Evolutionary conservation across 30 jellyfish, hydroid and myxozoan genomes (phyloP), one percentile per base, ranked within the genome.

Genomic region (Nemopilema nomurai): DNA sequence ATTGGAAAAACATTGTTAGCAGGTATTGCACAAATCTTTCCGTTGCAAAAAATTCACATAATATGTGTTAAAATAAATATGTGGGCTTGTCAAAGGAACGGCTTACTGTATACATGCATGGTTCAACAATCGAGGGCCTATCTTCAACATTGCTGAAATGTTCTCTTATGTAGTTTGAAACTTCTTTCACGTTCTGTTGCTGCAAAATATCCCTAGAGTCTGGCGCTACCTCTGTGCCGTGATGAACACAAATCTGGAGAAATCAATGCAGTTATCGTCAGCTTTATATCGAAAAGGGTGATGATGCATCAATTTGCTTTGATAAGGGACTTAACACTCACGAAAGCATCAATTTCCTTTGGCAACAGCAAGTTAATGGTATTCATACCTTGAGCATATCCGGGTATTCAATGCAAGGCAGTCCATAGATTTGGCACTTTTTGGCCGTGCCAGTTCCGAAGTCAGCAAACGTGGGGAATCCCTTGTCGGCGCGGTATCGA

Each of bases 381-480:
- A 41, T 3, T 41, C 6, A 78, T 28, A 92, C 97, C 90, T 92
- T 92, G 0, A 92, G 73, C 88, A 87, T 66, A 69, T 96, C 89
- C 1, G 98, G 98, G 82, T 92, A 92, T 83, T 92, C 98, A 75
- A 81, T 74, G 70, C 92, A 92, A 25, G 98, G 97, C 63, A 87
- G 62, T 32, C 97, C 98, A 86, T 92, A 92, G 8, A 79, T 79
- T 27, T 49, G 77, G 49, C 90, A 84, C 76, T 82, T 76, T 62
- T 81, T 86, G 19, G 90, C 79, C 0, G 77, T 64, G 49, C 81
- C 90, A 66, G 71, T 29, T 4, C 93, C 79, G 31, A 79, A 71
- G 63, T 81, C 90, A 52, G 79, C 83, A 70, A 92, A 87, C 0
- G 94, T 31, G 22, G 97, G 97, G 68, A 92, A 88, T 8, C 95